phyloP scores from a whole-genome alignment of 2,797 vertebrate species.

The Enteromius viviparus region DNA sequence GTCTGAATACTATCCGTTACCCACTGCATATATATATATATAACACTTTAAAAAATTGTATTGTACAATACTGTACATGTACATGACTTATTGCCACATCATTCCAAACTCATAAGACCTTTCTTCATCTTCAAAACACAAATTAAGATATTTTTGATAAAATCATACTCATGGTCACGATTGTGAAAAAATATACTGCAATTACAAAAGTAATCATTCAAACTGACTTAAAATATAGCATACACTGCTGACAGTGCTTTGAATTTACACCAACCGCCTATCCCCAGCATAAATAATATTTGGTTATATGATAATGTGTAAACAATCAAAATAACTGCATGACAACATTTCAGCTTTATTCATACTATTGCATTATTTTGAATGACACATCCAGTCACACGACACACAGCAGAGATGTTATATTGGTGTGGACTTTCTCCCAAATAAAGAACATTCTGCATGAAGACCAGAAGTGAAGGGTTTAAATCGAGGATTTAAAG shows the following conservation, averaged over 20 bases:
- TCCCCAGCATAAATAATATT: background rate
- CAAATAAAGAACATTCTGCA: conserved; percentile 29
- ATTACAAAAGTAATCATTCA: background rate
- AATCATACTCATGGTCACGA: background rate
- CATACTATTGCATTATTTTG: conserved; percentile 32
- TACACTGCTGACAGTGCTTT: background rate
- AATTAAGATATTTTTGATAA: too few species aligned
- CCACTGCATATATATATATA: too few species aligned
- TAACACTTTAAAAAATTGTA: too few species aligned
- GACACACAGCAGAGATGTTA: conserved; percentile 36
- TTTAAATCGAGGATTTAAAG: conserved; percentile 9
- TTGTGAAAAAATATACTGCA: background rate
- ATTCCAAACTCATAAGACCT: too few species aligned
- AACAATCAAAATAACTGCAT: background rate
- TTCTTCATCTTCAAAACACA: too few species aligned
- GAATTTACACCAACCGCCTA: background rate
- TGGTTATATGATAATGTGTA: background rate
- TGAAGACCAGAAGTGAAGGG: conserved; percentile 27
- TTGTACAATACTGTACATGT: too few species aligned
- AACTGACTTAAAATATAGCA: background rate
- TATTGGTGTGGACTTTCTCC: conserved; percentile 25
- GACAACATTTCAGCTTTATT: conserved; percentile 44
- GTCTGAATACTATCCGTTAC: too few species aligned
- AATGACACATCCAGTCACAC: conserved; percentile 33
- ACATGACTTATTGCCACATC: too few species aligned